Conservation (phyloP, 23 tunicate species). For the Trididemnum clinides region DNA sequence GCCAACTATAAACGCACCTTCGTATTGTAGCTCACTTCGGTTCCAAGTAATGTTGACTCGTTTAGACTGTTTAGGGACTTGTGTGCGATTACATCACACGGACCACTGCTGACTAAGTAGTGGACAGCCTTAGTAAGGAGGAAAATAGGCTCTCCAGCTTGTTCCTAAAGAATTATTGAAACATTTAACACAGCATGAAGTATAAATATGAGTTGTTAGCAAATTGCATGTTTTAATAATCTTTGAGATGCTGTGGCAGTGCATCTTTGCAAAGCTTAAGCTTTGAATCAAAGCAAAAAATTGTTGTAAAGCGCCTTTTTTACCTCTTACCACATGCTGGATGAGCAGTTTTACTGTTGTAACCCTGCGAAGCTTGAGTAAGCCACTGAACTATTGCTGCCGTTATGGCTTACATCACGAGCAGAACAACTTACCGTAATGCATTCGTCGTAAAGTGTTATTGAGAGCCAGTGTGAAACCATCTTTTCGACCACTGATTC, state of each 20-base stretch:
- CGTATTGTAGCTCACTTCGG: conserved; percentile 56
- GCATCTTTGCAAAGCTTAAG: too few relatives aligned
- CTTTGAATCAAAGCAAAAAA: too few relatives aligned
- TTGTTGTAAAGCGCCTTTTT: too few relatives aligned
- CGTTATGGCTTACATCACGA: too few relatives aligned
- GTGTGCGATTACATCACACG: conserved; percentile 84
- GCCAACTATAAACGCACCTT: conserved; percentile 44
- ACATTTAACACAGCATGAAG: too few relatives aligned
- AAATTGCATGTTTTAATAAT: too few relatives aligned
- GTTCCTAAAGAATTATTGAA: conserved; percentile 46
- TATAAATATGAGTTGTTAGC: too few relatives aligned
- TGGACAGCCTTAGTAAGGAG: conserved; percentile 93
- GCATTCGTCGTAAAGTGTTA: conserved; percentile 82
- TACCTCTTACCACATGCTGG: too few relatives aligned
- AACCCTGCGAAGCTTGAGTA: too few relatives aligned
- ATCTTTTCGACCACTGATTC: conserved; percentile 95
- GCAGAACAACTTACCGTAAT: conserved; percentile 65
- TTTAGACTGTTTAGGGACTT: conserved; percentile 92
- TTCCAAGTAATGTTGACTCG: conserved; percentile 81
- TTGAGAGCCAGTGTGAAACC: conserved; percentile 94
- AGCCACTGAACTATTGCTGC: too few relatives aligned
- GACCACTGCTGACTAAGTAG: conserved; percentile 82
- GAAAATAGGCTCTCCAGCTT: conserved; percentile 88
- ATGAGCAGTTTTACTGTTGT: too few relatives aligned
- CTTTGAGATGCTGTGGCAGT: too few relatives aligned